Conservation (phyloP, 1,140 invertebrate species). For the Drosophila melanica region DNA sequence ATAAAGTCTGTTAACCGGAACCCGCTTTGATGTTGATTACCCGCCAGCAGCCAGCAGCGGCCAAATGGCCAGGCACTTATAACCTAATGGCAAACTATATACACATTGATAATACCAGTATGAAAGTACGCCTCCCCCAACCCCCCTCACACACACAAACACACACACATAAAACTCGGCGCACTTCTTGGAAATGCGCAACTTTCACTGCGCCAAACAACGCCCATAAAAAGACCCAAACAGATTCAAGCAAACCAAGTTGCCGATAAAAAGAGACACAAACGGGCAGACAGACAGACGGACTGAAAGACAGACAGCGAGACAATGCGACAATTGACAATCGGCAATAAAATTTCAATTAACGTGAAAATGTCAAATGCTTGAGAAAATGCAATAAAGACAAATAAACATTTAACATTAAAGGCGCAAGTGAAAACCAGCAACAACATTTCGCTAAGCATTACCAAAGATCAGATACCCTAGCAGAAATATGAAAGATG, state of each 20-base stretch:
- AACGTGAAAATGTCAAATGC: slow-evolving; percentile 55
- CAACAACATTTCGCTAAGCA: slow-evolving; percentile 1
- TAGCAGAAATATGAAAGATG: neutral
- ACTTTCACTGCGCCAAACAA: slow-evolving; percentile 72
- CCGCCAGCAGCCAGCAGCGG: slow-evolving; percentile 28
- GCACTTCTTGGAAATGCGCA: slow-evolving; percentile 64
- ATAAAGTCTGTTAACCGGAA: slow-evolving; percentile 50
- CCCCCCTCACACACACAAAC: neutral
- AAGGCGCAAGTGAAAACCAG: slow-evolving; percentile 33
- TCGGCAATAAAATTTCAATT: slow-evolving; percentile 75
- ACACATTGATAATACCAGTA: slow-evolving; percentile 35
- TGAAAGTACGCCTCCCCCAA: slow-evolving; percentile 12
- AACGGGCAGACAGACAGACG: neutral
- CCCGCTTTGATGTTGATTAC: slow-evolving; percentile 62
- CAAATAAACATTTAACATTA: slow-evolving; percentile 29
- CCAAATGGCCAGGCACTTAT: slow-evolving; percentile 52
- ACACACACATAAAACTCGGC: slow-evolving; percentile 8
- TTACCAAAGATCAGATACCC: neutral
- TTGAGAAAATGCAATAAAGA: slow-evolving; percentile 39
- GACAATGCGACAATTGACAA: slow-evolving; percentile 61
- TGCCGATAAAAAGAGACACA: slow-evolving; percentile 3
- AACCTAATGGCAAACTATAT: slow-evolving; percentile 56
- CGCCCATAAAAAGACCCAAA: slow-evolving; percentile 60
- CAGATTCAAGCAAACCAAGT: slow-evolving; percentile 21
- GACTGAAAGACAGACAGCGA: neutral